phyloP scores from a whole-genome alignment of 2,113 vertebrate genomes.

The Corvus cornix region DNA sequence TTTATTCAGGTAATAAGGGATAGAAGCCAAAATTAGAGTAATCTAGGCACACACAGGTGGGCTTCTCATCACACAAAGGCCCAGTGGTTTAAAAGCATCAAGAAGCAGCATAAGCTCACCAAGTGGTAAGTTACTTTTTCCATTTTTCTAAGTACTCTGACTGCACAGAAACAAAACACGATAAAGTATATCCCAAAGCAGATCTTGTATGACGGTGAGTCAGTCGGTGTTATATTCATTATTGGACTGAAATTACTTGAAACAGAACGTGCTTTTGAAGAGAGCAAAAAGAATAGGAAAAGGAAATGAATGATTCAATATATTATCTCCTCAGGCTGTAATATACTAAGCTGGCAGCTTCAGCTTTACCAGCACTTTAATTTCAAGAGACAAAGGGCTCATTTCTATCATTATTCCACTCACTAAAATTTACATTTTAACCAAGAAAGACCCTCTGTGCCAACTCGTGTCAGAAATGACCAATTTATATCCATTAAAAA shows the following conservation, averaged over 20 bases:
- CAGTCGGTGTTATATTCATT: constrained; percentile 65
- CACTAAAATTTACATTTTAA: constrained; percentile 63
- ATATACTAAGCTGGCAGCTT: constrained; percentile 60
- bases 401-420: constrained; percentile 65
- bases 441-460: constrained; percentile 40
- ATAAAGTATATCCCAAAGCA: constrained; percentile 56
- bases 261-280: constrained; percentile 61
- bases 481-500: constrained; percentile 51
- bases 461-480: constrained; percentile 55
- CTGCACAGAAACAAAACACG: constrained; percentile 2
- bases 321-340: constrained; percentile 66
- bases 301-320: constrained; percentile 71
- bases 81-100: neutral
- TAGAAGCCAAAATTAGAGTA: neutral
- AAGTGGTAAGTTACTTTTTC: neutral
- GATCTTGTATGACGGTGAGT: constrained; percentile 44
- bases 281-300: constrained; percentile 58
- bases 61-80: neutral
- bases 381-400: constrained; percentile 70
- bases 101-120: neutral
- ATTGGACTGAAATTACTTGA: constrained; percentile 63
- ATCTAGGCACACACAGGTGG: neutral
- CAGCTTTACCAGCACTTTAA: constrained; percentile 69
- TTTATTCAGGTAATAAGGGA: neutral
- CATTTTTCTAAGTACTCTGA: neutral